These are phyloP conservation scores for Psylliodes chrysocephalus DNA, from an alignment of 2,888 invertebrate genomes.

Conservation along the genomic window DNA sequence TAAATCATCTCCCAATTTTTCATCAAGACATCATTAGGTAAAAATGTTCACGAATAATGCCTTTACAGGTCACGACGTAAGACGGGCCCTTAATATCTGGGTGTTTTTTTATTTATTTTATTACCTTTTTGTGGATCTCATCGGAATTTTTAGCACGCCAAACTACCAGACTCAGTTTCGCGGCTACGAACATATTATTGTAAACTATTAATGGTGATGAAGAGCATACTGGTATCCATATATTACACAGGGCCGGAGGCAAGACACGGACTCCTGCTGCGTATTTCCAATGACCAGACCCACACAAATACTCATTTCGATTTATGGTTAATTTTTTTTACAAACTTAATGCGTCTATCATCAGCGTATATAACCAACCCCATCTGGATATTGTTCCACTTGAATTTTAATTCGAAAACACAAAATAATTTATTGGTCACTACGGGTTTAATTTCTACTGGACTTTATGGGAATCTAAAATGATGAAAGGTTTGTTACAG, in stretches of 20 bases:
- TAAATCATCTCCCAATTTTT: too few relatives aligned
- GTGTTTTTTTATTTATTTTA: slow-evolving; percentile 22
- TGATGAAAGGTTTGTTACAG: too few relatives aligned
- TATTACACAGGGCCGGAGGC: slow-evolving; percentile 60
- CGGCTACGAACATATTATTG: slow-evolving; percentile 55
- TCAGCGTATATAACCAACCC: slow-evolving; percentile 31
- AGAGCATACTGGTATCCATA: slow-evolving; percentile 59
- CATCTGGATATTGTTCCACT: slow-evolving; percentile 28
- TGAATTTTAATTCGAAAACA: slow-evolving; percentile 30
- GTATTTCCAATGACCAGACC: slow-evolving; percentile 61
- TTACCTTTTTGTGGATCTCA: slow-evolving; percentile 23
- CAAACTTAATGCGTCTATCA: slow-evolving; percentile 31
- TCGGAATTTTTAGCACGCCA: slow-evolving; percentile 34
- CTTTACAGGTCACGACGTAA: not conserved
- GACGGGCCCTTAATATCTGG: not conserved
- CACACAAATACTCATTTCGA: slow-evolving; percentile 47
- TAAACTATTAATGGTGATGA: slow-evolving; percentile 58
- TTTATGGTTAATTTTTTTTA: slow-evolving; percentile 36
- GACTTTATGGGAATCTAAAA: not conserved
- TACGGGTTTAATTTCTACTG: not conserved
- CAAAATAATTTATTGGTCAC: slow-evolving; percentile 21
- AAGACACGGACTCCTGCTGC: slow-evolving; percentile 60
- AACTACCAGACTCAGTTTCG: slow-evolving; percentile 34
- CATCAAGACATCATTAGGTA: too few relatives aligned
- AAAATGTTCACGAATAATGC: too few relatives aligned